Percentiles rank a stretch among this genome's conserved stretches.
Evolutionary conservation across 1,140 invertebrate genomes (phyloP).

Genomic region (Drosophila kepulauana): DNA sequence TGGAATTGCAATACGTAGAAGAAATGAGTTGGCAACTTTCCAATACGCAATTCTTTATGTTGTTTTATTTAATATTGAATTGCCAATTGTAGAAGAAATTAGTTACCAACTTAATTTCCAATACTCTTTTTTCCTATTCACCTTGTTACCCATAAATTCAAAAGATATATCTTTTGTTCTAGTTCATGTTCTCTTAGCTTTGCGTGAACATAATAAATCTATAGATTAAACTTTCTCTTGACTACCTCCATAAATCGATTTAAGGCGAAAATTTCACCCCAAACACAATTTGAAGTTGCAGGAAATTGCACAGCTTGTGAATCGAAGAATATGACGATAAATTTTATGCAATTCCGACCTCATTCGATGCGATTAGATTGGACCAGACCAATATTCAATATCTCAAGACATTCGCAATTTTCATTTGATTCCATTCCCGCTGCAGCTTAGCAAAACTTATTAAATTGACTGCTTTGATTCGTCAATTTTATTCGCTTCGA

Average conservation of each 20-base stretch:
- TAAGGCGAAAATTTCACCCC: not conserved
- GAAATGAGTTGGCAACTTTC: no score
- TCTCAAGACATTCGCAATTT: not conserved
- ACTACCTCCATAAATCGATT: not conserved
- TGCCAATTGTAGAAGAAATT: no score
- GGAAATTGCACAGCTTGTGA: slow-evolving; percentile 3
- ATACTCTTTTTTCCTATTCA: no score
- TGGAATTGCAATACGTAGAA: no score
- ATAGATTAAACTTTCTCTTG: not conserved
- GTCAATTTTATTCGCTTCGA: slow-evolving; percentile 31
- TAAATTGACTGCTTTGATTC: slow-evolving; percentile 42
- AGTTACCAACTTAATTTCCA: no score
- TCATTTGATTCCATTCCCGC: slow-evolving; percentile 23
- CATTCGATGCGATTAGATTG: not conserved
- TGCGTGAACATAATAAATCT: not conserved
- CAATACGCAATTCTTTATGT: no score
- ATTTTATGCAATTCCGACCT: slow-evolving; percentile 3
- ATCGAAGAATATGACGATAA: slow-evolving; percentile 4
- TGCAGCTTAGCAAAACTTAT: slow-evolving; percentile 36
- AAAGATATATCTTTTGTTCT: not conserved
- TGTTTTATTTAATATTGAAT: no score
- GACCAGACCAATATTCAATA: slow-evolving; percentile 5
- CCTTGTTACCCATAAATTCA: not conserved
- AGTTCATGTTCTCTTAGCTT: not conserved
- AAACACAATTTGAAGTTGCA: not conserved